Conservation (phyloP, 2,797 vertebrate species). For the Pygocentrus nattereri region DNA sequence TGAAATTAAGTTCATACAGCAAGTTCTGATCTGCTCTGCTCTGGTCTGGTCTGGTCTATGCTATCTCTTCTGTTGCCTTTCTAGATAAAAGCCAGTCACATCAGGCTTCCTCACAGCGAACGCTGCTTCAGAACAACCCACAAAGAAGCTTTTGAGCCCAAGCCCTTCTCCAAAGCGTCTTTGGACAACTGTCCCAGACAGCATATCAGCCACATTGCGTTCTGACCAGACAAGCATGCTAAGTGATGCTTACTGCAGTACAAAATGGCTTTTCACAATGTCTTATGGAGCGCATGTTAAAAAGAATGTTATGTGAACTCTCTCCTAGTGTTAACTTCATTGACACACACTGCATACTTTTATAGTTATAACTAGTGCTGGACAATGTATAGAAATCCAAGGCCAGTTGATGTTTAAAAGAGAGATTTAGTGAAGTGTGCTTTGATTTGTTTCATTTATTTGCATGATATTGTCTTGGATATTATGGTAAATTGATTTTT, state of each 20-base stretch:
- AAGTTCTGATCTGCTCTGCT: no score
- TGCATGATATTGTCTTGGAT: no score
- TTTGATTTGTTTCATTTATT: no score
- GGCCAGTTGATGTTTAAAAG: no score
- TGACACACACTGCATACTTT: not conserved
- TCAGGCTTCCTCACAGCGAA: conserved; percentile 22
- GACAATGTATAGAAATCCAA: no score
- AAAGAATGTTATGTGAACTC: not conserved
- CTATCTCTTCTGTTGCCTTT: conserved; percentile 27
- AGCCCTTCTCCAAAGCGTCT: conserved; percentile 27
- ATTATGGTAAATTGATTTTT: no score
- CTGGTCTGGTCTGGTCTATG: no score
- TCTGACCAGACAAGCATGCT: conserved; percentile 27
- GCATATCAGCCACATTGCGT: conserved; percentile 39
- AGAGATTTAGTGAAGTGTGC: no score
- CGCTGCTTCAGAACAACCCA: conserved; percentile 61
- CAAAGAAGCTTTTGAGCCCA: conserved; percentile 1
- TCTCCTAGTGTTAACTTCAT: not conserved
- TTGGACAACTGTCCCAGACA: conserved; percentile 10
- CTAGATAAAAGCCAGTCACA: conserved; percentile 59
- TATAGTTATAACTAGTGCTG: not conserved
- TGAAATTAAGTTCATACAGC: no score
- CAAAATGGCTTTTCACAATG: not conserved
- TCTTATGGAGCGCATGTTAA: not conserved
- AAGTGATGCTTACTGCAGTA: not conserved